Conservation (phyloP, 2,888 invertebrate genomes). For the Acanthacorydalis orientalis region DNA sequence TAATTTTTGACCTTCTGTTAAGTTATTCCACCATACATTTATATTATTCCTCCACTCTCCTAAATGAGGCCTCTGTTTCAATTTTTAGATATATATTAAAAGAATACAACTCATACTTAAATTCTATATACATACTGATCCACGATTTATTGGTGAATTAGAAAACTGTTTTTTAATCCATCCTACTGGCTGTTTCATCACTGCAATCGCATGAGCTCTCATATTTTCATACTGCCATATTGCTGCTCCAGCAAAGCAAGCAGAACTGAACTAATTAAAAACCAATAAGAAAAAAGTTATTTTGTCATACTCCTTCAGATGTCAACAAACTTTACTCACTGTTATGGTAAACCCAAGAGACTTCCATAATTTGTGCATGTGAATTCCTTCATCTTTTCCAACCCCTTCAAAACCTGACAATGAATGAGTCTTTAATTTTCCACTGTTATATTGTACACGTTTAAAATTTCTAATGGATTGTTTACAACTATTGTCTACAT, state of each 20-base stretch:
- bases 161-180: conserved; percentile 28
- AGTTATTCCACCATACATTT: conserved; percentile 51
- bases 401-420: conserved; percentile 26
- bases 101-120: neutral
- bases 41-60: conserved; percentile 20
- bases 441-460: neutral
- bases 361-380: conserved; percentile 34
- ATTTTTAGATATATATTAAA: neutral
- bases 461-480: neutral
- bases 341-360: conserved; percentile 46
- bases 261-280: conserved; percentile 26
- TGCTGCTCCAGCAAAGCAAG: conserved; percentile 55
- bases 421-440: neutral
- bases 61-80: conserved; percentile 4
- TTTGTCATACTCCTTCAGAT: conserved; percentile 26
- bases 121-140: neutral
- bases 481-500: conserved; percentile 4
- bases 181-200: conserved; percentile 32
- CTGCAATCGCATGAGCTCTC: conserved; percentile 34
- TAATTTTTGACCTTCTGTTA: conserved; percentile 57
- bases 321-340: conserved; percentile 32
- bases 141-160: neutral
- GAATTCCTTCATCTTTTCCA: conserved; percentile 27
- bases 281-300: neutral
- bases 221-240: conserved; percentile 77